Percentiles rank a stretch among this genome's conserved stretches.
phyloP scores from a whole-genome alignment of 2,797 vertebrate species.

The Borostomias antarcticus region DNA sequence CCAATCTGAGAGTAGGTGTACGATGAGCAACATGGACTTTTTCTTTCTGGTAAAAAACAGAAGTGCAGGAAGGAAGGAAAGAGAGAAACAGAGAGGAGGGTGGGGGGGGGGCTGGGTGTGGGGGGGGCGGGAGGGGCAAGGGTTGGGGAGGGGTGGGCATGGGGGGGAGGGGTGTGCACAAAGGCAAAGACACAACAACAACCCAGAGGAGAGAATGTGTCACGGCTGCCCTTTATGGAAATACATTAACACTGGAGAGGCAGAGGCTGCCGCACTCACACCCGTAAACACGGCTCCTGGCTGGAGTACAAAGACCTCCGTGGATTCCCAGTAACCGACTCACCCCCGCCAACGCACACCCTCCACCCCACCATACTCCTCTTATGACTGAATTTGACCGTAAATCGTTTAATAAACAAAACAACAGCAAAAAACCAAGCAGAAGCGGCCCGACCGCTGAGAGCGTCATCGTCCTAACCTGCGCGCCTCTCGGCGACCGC shows the following conservation, averaged over 20 bases:
- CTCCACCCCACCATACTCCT: conserved; percentile 36
- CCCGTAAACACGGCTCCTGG: conserved; percentile 75
- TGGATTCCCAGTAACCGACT: conserved; percentile 67
- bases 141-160: neutral
- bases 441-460: no score
- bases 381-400: neutral
- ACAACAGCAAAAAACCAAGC: no score
- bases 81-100: conserved; percentile 32
- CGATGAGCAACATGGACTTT: no score
- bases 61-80: no score
- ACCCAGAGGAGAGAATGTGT: conserved; percentile 73
- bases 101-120: neutral
- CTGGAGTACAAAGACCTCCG: conserved; percentile 64
- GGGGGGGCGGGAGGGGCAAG: neutral
- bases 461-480: no score
- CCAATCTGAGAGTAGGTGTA: no score
- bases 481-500: no score
- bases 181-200: conserved; percentile 14
- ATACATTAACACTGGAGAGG: conserved; percentile 77
- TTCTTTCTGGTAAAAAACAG: no score
- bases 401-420: no score
- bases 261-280: conserved; percentile 72
- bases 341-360: conserved; percentile 59
- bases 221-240: conserved; percentile 74
- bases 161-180: no score